phyloP scores from a whole-genome alignment of 2,888 invertebrate genomes.

The Gerris lacustris region DNA sequence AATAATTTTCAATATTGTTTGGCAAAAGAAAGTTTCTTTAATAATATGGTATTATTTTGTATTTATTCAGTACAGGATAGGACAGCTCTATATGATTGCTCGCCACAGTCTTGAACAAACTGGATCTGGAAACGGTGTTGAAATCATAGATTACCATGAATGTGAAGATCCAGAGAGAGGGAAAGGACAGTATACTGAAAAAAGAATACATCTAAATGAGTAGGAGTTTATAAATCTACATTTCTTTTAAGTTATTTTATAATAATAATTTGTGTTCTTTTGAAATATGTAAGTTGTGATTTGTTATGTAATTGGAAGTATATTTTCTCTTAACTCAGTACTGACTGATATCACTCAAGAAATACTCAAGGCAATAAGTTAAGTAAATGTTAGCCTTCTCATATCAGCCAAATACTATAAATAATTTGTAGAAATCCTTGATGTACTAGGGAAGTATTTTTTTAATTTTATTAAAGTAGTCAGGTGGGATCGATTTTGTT shows the following conservation, averaged over 20 bases:
- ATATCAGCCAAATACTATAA: too few relatives aligned
- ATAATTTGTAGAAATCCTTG: too few relatives aligned
- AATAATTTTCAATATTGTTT: too few relatives aligned
- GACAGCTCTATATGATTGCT: slow-evolving; percentile 90
- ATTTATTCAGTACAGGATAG: slow-evolving; percentile 65
- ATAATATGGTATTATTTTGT: too few relatives aligned
- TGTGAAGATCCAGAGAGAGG: slow-evolving; percentile 69
- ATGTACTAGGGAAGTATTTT: too few relatives aligned
- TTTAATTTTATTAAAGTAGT: too few relatives aligned
- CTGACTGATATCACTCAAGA: too few relatives aligned
- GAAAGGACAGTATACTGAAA: slow-evolving; percentile 78
- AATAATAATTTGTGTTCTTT: neutral
- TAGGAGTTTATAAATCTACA: slow-evolving; percentile 34
- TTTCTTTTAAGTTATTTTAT: neutral
- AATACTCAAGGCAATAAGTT: too few relatives aligned
- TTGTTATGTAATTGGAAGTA: neutral
- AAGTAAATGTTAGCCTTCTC: too few relatives aligned
- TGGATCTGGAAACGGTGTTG: slow-evolving; percentile 78
- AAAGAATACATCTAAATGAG: slow-evolving; percentile 80
- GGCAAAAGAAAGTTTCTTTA: too few relatives aligned
- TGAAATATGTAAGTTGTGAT: neutral
- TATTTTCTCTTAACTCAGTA: too few relatives aligned
- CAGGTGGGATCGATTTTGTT: too few relatives aligned
- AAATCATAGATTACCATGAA: slow-evolving; percentile 71
- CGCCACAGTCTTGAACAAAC: slow-evolving; percentile 86